These are phyloP conservation scores for Tragelaphus imberbis DNA, from an alignment of 2,113 vertebrate genomes.

Conservation along the genomic window DNA sequence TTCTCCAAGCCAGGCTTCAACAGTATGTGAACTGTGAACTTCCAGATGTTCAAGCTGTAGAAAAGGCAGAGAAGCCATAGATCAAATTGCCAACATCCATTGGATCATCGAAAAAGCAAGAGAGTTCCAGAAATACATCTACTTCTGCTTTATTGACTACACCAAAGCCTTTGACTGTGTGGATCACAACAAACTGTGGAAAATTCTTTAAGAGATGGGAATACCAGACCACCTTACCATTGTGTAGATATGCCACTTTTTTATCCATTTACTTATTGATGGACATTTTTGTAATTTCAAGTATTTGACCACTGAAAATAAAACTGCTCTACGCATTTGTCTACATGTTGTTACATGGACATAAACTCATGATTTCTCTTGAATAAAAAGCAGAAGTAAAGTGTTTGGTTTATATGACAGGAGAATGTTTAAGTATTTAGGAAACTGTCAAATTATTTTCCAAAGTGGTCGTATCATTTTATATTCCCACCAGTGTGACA, in stretches of 20 bases:
- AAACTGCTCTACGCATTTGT: background rate
- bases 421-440: background rate
- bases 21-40: fast-evolving
- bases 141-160: background rate
- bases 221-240: background rate
- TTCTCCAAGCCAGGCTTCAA: background rate
- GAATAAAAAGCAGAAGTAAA: background rate
- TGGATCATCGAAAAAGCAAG: background rate
- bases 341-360: background rate
- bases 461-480: background rate
- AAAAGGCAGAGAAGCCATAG: background rate
- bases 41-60: background rate
- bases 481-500: background rate
- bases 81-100: background rate
- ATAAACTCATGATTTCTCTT: background rate
- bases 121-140: background rate
- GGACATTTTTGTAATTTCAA: background rate
- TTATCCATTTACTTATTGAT: background rate
- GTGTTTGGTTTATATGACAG: background rate
- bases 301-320: background rate
- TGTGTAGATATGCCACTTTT: background rate
- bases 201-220: background rate
- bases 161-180: background rate
- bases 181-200: background rate
- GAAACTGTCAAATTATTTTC: background rate